Evolutionary conservation across 2,797 vertebrate species (phyloP), one percentile per base, ranked within the genome.

Genomic region (Clarias laeviceps): DNA sequence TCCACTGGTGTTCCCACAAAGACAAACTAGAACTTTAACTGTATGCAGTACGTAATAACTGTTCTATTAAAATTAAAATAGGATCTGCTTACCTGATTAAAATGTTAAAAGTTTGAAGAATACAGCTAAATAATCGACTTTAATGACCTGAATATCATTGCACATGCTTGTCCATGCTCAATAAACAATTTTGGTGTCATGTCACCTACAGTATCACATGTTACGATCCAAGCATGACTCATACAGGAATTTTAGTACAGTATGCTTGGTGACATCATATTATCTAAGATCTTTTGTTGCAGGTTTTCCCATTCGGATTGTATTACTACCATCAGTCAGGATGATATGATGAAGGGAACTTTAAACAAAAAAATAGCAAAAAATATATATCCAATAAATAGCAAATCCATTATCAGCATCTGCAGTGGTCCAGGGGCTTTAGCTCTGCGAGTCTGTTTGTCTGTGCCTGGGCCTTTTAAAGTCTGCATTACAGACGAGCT

Each of bases 401-500:
- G 5, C 54, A 74, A n/a, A 74, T 32, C 45, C 84, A 81, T 37
- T 73, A 81, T 29, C 34, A 72, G 20, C 37, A 50, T 78, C 70
- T 70, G 54, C 62, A 50, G 50, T 78, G 79, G 40, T 57, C 34
- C 40, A 56, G 50, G 17, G 18, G 27, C 27, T 50, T 54, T 40
- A 57, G 57, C 37, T 32, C n/a, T 82, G 54, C 32, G 77, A 12
- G 61, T 37, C 40, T 83, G 12, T 65, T 62, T 65, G 64, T 88
- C 59, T 85, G 37, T 69, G 57, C 24, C 9, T 32, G 3, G n/a
- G 5, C n/a, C 66, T 82, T 82, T 76, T 82, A 62, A 84, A 80
- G 66, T 37, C 84, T 65, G 40, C n/a, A 80, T 76, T 70, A 84
- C 40, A 82, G 73, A 86, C 32, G 3, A 56, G 79, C 68, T 65